phyloP scores from a whole-genome alignment of 2,113 vertebrate species.

The Mixornis gularis region DNA sequence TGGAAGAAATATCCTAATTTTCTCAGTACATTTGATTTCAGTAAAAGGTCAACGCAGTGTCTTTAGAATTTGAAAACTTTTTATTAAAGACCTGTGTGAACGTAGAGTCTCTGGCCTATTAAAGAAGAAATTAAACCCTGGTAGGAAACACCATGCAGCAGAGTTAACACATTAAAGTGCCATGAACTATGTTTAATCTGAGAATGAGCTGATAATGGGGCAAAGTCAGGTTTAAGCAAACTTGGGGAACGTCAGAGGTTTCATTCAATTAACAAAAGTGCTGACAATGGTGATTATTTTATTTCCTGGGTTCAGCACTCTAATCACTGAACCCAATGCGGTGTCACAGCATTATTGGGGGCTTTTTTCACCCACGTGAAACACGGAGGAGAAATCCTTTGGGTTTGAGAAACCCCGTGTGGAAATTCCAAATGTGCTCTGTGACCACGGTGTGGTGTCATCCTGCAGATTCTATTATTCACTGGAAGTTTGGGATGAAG shows the following conservation, averaged over 20 bases:
- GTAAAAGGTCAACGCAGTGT: conserved; percentile 53
- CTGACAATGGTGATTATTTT: background rate
- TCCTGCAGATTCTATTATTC: fast-evolving
- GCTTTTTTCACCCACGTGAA: background rate
- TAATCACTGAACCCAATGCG: background rate
- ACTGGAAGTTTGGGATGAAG: background rate
- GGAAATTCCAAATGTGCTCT: background rate
- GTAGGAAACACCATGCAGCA: conserved; percentile 13
- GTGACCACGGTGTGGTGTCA: background rate
- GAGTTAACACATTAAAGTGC: background rate
- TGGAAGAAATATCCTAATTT: conserved; percentile 37
- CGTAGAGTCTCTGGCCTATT: background rate
- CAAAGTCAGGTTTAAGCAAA: background rate
- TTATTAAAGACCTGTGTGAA: conserved; percentile 23
- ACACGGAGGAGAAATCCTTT: background rate
- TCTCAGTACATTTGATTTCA: conserved; percentile 28
- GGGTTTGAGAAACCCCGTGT: background rate
- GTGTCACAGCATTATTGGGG: background rate
- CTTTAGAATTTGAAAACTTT: conserved; percentile 31
- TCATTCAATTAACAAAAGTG: background rate
- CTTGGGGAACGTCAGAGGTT: background rate
- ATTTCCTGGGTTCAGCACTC: background rate
- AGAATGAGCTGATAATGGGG: background rate
- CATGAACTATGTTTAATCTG: conserved; percentile 26
- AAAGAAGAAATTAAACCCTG: conserved; percentile 3